These are phyloP conservation scores for Bugula neritina DNA, from an alignment of 2,888 invertebrate species.

Conservation along the genomic window DNA sequence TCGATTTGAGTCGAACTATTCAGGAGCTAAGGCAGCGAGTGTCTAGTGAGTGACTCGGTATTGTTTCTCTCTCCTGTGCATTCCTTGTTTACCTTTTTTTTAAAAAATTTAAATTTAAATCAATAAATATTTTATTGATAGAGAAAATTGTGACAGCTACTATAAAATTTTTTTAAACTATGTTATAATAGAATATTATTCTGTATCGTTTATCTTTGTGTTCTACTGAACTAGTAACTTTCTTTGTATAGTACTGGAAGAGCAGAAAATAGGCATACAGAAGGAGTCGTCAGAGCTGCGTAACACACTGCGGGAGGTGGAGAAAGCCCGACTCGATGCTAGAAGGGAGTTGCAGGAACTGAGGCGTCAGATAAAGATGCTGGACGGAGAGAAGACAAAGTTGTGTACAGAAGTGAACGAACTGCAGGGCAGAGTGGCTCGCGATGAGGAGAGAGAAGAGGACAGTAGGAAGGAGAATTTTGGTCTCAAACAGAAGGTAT, in stretches of 20 bases:
- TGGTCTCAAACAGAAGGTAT: conserved; percentile 54
- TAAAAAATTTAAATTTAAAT: too few species aligned
- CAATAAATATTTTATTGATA: too few species aligned
- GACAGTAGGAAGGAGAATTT: conserved; percentile 50
- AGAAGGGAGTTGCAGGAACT: conserved; percentile 64
- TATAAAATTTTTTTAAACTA: too few species aligned
- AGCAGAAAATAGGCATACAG: conserved; percentile 70
- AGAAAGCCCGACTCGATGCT: conserved; percentile 66
- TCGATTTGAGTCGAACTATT: conserved; percentile 72
- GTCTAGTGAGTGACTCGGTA: conserved; percentile 26
- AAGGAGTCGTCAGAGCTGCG: conserved; percentile 70
- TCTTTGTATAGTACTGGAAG: conserved; percentile 67
- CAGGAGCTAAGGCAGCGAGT: conserved; percentile 62
- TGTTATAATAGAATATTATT: too few species aligned
- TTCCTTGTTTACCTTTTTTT: too few species aligned
- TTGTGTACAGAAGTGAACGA: conserved; percentile 53
- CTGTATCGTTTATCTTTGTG: too few species aligned
- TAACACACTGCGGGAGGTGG: conserved; percentile 65
- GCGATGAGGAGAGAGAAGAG: conserved; percentile 54
- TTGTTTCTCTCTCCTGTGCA: too few species aligned
- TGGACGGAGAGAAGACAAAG: conserved; percentile 52
- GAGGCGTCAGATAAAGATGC: conserved; percentile 50
- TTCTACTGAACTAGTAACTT: background rate
- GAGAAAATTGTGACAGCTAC: background rate
- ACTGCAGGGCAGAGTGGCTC: conserved; percentile 47